Evolutionary conservation across 2,113 vertebrate genomes (phyloP).

Genomic region (Atrichornis clamosus): DNA sequence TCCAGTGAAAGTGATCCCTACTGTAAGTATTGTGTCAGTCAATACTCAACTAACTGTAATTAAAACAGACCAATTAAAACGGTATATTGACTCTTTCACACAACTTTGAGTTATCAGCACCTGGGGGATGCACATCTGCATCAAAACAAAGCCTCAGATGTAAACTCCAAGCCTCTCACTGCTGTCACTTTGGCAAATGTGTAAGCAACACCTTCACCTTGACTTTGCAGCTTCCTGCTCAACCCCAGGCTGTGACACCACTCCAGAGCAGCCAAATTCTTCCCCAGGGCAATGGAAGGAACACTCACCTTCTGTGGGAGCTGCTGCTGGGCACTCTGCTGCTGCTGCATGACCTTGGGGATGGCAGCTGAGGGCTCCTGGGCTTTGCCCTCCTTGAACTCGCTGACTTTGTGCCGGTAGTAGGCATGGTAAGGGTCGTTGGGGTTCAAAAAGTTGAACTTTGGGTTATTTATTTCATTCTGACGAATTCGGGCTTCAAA

Average conservation of each 20-base stretch:
- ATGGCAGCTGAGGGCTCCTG: conserved; percentile 96
- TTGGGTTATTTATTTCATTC: conserved; percentile 98
- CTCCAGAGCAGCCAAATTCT: neutral
- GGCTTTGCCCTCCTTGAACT: conserved; percentile 97
- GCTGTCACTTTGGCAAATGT: neutral
- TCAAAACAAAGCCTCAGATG: neutral
- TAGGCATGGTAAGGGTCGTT: conserved; percentile 98
- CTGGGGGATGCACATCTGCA: neutral
- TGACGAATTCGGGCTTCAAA: conserved; percentile 98
- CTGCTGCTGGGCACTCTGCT: conserved; percentile 84
- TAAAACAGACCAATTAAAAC: neutral
- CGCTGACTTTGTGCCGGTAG: conserved; percentile 98
- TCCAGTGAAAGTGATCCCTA: fast-evolving
- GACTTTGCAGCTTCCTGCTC: neutral
- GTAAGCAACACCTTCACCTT: neutral
- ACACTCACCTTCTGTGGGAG: conserved; percentile 88
- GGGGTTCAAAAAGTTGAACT: conserved; percentile 97
- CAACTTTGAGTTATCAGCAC: neutral
- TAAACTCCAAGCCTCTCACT: neutral
- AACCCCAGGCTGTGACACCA: neutral
- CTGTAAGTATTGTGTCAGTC: fast-evolving
- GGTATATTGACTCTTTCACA: neutral
- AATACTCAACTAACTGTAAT: neutral
- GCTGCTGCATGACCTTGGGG: conserved; percentile 98
- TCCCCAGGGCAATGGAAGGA: fast-evolving